Base-by-base conservation (phyloP, 2,797 vertebrate species). In the Acrossocheilus wenchowensis region DNA sequence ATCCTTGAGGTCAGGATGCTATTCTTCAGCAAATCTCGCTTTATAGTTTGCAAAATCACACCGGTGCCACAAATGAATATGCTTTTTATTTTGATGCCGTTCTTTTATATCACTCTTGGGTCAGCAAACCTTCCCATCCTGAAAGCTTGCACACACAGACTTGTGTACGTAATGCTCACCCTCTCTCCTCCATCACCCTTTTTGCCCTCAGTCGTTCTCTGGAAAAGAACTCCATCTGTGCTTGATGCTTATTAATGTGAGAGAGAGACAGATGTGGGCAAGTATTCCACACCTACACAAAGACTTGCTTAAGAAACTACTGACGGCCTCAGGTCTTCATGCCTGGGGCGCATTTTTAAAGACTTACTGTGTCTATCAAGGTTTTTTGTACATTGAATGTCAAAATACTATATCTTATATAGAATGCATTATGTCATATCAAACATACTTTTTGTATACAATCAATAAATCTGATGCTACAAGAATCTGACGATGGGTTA, bases 361-460 rank as follows among this genome's bases (percentile, higher is more conserved):
- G 89, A 90, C 91, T 93, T 93, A 92, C 93, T 93, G 93, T 94
- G 94, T 94, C 94, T 95, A 93, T 91, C 90, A 93, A 92, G 91
- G 92, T 89, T 88, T 93, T 93, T 92, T 93, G 94, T 96, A 96
- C 94, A 95, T 95, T 96, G 95, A 96, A 96, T 96, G 96, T 96
- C 94, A 90, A 94, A 95, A 95, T 95, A 93, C 94, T 96, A 95
- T 94, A 95, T 96, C 95, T 96, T 96, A 95, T 96, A 96, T 96
- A 95, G 95, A 96, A 96, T 96, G 96, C 96, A 95, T 96, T 94
- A 95, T 94, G 92, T 96, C 95, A 96, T 96, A 96, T 95, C 94
- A 93, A 94, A 94, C 94, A 94, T 95, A 96, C 94, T 94, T 96
- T 96, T 96, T 96, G 94, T 96, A 96, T 95, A 95, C 95, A 96